Evolutionary conservation across 2,888 invertebrate species (phyloP).

Genomic region (Nomada fucata): DNA sequence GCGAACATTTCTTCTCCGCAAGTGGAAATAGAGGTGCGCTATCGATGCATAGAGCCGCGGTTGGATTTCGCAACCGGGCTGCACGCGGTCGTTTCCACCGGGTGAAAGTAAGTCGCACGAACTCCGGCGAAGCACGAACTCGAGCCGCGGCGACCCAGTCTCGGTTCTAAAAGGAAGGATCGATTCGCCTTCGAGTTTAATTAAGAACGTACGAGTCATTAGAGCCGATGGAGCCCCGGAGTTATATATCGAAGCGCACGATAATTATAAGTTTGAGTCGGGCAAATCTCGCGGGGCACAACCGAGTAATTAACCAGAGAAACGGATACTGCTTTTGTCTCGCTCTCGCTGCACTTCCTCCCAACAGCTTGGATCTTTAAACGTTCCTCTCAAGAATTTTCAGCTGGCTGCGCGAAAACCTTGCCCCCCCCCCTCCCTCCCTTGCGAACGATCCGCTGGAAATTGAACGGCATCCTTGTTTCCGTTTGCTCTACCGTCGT

Average conservation of each 20-base stretch:
- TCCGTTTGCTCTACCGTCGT: background rate
- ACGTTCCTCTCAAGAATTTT: background rate
- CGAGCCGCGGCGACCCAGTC: background rate
- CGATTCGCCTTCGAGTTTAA: constrained; percentile 60
- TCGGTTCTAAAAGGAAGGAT: constrained; percentile 40
- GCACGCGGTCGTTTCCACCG: constrained; percentile 51
- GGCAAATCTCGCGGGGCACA: constrained; percentile 29
- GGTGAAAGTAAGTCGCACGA: constrained; percentile 66
- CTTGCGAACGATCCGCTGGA: background rate
- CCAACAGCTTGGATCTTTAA: background rate
- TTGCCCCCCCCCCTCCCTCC: no score
- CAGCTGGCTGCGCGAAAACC: background rate
- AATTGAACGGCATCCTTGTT: background rate
- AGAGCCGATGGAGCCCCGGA: constrained; percentile 35
- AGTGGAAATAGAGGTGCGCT: constrained; percentile 30
- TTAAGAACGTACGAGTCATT: constrained; percentile 61
- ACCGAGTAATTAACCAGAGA: constrained; percentile 9
- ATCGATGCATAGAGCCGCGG: constrained; percentile 54
- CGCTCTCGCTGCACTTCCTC: constrained; percentile 11
- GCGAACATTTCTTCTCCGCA: constrained; percentile 24
- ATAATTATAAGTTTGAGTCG: constrained; percentile 42
- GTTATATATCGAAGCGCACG: constrained; percentile 31
- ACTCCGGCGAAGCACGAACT: constrained; percentile 29
- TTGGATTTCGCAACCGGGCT: constrained; percentile 58
- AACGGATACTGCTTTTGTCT: constrained; percentile 17